Conservation (phyloP, 2,113 vertebrate species). For the Neodon shergylaensis region DNA sequence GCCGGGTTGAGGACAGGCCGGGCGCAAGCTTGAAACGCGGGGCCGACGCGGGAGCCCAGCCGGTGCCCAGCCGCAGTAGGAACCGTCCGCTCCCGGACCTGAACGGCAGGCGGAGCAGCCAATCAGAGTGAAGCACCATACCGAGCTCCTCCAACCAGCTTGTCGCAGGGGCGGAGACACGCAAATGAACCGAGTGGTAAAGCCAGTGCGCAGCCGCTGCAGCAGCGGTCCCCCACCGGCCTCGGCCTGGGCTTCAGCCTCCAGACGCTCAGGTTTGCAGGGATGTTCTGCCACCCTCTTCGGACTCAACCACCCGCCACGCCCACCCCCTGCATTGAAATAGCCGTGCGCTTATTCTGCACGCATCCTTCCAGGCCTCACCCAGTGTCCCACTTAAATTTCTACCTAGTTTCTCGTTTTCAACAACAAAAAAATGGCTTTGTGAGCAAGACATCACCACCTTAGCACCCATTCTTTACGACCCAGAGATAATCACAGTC, state of each 20-base stretch:
- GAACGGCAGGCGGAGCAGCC: conserved; percentile 68
- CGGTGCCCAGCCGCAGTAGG: conserved; percentile 76
- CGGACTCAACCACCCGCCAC: conserved; percentile 15
- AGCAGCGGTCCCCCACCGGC: not conserved
- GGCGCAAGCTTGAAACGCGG: conserved; percentile 68
- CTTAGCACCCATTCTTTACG: conserved; percentile 32
- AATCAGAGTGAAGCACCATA: conserved; percentile 26
- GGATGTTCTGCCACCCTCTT: conserved; percentile 34
- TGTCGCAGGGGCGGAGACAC: conserved; percentile 64
- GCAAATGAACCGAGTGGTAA: conserved; percentile 54
- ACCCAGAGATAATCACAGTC: not conserved
- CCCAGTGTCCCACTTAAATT: not conserved
- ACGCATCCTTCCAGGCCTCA: conserved; percentile 10
- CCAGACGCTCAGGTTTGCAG: not conserved
- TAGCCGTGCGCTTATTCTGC: not conserved
- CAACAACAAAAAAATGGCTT: conserved; percentile 50
- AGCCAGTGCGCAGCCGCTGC: conserved; percentile 78
- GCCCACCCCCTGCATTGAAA: conserved; percentile 66
- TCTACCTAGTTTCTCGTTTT: conserved; percentile 20
- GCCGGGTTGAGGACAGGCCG: conserved; percentile 58
- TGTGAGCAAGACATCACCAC: conserved; percentile 39
- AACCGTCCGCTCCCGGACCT: conserved; percentile 68
- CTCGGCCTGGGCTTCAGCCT: not conserved
- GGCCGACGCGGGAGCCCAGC: conserved; percentile 62
- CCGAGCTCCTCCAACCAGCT: conserved; percentile 61